These are phyloP conservation scores for Capromys pilorides DNA, from an alignment of 2,797 vertebrate species.

Conservation along the genomic window DNA sequence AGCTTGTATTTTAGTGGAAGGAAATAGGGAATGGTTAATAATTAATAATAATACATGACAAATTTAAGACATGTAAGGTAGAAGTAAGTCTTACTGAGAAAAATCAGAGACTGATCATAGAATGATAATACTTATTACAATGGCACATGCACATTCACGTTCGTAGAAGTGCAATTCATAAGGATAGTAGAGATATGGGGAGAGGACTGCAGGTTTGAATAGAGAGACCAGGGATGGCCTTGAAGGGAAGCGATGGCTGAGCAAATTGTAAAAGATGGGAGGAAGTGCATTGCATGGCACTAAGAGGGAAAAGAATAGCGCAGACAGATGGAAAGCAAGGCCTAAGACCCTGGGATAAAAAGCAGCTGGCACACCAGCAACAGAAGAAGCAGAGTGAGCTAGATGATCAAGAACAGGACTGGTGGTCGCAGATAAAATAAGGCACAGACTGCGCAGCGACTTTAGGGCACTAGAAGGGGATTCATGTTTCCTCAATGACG, in stretches of 20 bases:
- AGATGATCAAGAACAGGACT: not conserved
- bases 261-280: not conserved
- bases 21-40: not conserved
- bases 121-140: not conserved
- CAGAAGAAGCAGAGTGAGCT: fast-evolving
- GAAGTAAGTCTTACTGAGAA: not conserved
- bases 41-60: not conserved
- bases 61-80: fast-evolving
- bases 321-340: not conserved
- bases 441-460: not conserved
- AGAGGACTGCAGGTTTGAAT: not conserved
- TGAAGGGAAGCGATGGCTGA: not conserved
- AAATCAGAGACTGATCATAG: not conserved
- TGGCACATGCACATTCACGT: not conserved
- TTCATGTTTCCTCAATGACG: not conserved
- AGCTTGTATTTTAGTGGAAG: not conserved
- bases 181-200: not conserved
- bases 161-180: not conserved
- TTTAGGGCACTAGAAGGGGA: not conserved
- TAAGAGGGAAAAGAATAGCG: not conserved
- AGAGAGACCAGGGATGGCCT: not conserved
- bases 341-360: not conserved
- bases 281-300: fast-evolving
- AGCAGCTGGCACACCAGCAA: not conserved
- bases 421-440: not conserved